Evolutionary conservation across 2,113 vertebrate genomes (phyloP).

Genomic region (Bucco capensis): DNA sequence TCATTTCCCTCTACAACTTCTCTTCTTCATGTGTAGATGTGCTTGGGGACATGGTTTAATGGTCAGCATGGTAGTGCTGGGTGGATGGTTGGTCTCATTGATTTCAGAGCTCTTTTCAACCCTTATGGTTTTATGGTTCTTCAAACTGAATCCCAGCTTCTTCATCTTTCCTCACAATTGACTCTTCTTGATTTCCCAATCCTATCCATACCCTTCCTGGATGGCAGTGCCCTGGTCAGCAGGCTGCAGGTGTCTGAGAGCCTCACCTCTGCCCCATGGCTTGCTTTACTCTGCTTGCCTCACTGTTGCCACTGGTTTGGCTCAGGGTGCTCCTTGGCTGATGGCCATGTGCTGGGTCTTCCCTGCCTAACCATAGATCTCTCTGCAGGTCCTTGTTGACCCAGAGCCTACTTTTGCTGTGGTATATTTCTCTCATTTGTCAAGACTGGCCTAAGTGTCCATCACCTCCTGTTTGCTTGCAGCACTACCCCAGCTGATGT

Average conservation of each 20-base stretch:
- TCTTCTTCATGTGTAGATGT: no score
- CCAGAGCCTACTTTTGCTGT: background rate
- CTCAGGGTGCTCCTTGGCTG: background rate
- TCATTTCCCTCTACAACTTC: background rate
- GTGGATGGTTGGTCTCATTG: no score
- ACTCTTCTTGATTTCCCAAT: background rate
- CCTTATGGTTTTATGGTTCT: no score
- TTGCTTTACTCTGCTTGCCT: background rate
- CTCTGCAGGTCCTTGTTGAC: rapidly evolving
- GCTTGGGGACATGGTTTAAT: no score
- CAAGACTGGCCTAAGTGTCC: no score
- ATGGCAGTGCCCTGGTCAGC: no score
- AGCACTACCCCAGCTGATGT: background rate
- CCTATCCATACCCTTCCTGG: no score
- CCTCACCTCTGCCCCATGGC: rapidly evolving
- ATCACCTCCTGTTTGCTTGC: rapidly evolving
- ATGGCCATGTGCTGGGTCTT: background rate
- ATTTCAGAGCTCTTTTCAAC: no score
- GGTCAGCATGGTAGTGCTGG: no score
- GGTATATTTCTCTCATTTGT: rapidly evolving
- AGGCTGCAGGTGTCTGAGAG: no score
- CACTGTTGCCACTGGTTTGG: rapidly evolving
- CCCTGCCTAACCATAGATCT: background rate
- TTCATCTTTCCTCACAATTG: background rate
- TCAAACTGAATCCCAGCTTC: background rate